Evolutionary conservation across 2,113 vertebrate species (phyloP).

Genomic region (Cyanoramphus novaezelandiae): DNA sequence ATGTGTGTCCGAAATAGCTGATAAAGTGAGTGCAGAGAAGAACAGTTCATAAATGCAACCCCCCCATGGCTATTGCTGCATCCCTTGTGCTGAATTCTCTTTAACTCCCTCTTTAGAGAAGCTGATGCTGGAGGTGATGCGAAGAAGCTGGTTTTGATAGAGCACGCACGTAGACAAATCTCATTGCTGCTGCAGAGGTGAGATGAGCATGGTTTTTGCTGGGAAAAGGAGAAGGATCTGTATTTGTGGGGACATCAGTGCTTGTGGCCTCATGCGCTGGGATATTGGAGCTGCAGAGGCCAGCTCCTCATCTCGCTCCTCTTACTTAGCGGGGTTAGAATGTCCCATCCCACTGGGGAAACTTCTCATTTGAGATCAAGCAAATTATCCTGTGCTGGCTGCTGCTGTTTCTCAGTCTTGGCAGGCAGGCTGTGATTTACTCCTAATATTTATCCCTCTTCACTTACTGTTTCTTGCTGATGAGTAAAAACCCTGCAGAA

Average conservation of each 20-base stretch:
- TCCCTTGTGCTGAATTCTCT: not conserved
- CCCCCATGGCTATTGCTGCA: not conserved
- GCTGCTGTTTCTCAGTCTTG: not conserved
- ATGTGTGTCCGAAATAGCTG: not conserved
- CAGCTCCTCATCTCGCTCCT: not conserved
- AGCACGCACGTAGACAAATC: not conserved
- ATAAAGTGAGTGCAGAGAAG: not conserved
- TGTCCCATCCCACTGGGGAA: not conserved
- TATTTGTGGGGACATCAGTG: accelerated
- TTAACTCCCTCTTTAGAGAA: not conserved
- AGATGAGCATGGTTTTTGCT: accelerated
- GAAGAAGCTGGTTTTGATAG: not conserved
- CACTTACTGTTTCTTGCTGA: not conserved
- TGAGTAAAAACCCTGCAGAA: not conserved
- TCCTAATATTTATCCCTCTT: conserved; percentile 5
- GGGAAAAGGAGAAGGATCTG: not conserved
- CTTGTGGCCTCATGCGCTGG: not conserved
- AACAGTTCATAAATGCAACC: not conserved
- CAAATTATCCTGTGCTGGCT: not conserved
- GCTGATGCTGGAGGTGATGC: not conserved
- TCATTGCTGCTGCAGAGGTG: not conserved
- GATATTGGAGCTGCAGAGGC: not conserved
- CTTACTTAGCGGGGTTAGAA: not conserved
- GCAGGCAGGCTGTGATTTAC: conserved; percentile 7
- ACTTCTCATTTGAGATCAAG: not conserved